Evolutionary conservation across 2,797 vertebrate genomes (phyloP).

Genomic region (Selene dorsalis): DNA sequence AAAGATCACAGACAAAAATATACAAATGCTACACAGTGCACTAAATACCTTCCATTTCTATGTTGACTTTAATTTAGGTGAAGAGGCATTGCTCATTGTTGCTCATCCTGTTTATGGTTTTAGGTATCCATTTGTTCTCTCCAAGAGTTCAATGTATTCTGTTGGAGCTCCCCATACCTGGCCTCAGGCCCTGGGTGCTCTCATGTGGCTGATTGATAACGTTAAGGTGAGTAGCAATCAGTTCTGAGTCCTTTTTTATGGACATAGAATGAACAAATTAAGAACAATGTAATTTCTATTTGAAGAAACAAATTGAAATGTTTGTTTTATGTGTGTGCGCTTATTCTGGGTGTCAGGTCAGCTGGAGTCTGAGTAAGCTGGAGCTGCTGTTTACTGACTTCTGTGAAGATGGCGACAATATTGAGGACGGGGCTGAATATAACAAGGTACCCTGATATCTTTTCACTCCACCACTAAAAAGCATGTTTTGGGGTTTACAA

Average conservation of each 20-base stretch:
- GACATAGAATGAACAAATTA: neutral
- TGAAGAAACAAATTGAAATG: neutral
- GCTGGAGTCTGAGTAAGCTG: constrained; percentile 80
- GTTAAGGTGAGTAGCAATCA: constrained; percentile 86
- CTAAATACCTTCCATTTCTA: too few relatives aligned
- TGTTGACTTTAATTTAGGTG: neutral
- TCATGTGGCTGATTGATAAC: constrained; percentile 95
- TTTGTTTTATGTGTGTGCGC: neutral
- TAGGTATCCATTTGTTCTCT: constrained; percentile 95
- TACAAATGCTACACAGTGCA: neutral
- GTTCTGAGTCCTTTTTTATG: neutral
- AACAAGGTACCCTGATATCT: constrained; percentile 86
- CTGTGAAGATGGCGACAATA: constrained; percentile 82
- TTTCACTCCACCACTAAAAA: neutral
- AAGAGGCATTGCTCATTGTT: constrained; percentile 8
- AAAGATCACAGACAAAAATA: neutral
- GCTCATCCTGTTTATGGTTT: constrained; percentile 33
- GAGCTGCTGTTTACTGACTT: constrained; percentile 88
- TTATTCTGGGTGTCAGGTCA: constrained; percentile 69
- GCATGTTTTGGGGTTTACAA: neutral
- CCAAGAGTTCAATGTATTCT: constrained; percentile 97
- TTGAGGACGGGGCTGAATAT: constrained; percentile 89
- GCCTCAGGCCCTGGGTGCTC: constrained; percentile 94
- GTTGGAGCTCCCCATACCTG: constrained; percentile 98
- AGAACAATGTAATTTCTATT: neutral